Evolutionary conservation across 2,113 vertebrate species (phyloP), one percentile per base, ranked within the genome.

Genomic region (Serinus canaria): DNA sequence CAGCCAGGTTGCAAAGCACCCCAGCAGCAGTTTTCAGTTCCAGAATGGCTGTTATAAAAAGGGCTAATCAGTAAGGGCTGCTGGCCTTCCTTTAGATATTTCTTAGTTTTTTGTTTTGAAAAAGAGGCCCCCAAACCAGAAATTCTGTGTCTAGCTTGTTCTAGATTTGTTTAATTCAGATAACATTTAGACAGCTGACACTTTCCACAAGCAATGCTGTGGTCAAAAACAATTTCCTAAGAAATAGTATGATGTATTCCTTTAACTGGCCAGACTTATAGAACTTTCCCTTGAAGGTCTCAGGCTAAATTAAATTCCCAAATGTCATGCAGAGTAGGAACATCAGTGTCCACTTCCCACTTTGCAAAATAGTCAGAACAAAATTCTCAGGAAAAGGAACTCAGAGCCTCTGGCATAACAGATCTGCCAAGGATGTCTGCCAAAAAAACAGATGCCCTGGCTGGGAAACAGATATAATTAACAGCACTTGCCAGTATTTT

Each of bases 371-470:
- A 62, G 73, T 15, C 31, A 50, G 69, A 94, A 87, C 9, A 87
- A 58, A 79, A 81, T 96, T 82, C 46, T 69, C 49, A 92, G 84
- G 53, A 78, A 88, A 84, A 81, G 27, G 76, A 92, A 53, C 14
- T 82, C 39, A 53, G 49, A 85, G 44, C 31, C 33, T 87, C 49
- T 50, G 33, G 13, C 79, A 62, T 47, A 87, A 66, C 4, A 83
- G 41, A 84, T 62, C 46, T 95, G 77, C 74, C 58, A 83, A 67
- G 58, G 23, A 22, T 76, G 41, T 44, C 70, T 91, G 94, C 95
- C 96, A 95, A 94, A 85, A 92, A 80, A 70, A 1, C 96, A 96
- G 96, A 95, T 95, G 91, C 84, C 77, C 67, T 94, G 81, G 63
- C 62, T 94, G 20, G 27, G 64, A 91, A 95, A 83, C 20, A 92